Conservation (phyloP, 2,888 invertebrate species). For the Latrodectus elegans region DNA sequence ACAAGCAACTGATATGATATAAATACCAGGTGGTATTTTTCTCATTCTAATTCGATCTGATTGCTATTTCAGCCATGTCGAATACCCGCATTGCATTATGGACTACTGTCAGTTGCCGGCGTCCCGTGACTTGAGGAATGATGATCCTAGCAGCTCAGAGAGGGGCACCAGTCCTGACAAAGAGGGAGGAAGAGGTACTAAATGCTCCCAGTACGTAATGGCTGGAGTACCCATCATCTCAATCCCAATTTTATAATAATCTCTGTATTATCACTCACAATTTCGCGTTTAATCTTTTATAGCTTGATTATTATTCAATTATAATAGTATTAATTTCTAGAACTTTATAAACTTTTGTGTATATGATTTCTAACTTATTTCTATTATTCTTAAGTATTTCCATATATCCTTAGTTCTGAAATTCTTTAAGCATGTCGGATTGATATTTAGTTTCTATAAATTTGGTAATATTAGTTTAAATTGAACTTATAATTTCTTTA, state of each 20-base stretch:
- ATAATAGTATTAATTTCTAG: too few relatives aligned
- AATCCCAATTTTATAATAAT: too few relatives aligned
- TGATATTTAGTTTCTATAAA: too few relatives aligned
- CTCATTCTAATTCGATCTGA: neutral
- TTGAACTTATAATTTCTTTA: too few relatives aligned
- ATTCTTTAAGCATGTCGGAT: too few relatives aligned
- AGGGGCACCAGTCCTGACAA: slow-evolving; percentile 82
- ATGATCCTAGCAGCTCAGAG: slow-evolving; percentile 84
- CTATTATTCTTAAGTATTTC: too few relatives aligned
- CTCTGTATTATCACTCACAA: neutral
- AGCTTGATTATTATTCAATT: neutral
- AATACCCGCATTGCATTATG: slow-evolving; percentile 92
- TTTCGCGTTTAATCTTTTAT: neutral
- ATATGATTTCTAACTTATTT: too few relatives aligned
- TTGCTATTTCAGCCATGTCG: slow-evolving; percentile 82
- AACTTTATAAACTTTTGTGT: too few relatives aligned
- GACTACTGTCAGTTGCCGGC: slow-evolving; percentile 88
- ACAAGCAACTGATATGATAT: too few relatives aligned
- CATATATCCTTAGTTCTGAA: too few relatives aligned
- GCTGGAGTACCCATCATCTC: slow-evolving; percentile 21
- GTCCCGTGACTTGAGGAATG: slow-evolving; percentile 80
- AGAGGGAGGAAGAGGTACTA: slow-evolving; percentile 77
- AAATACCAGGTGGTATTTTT: too few relatives aligned
- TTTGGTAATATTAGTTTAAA: too few relatives aligned
- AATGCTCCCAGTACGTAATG: slow-evolving; percentile 50